phyloP scores from a whole-genome alignment of 2,888 invertebrate species.

The Chrysopilus asiliformis region DNA sequence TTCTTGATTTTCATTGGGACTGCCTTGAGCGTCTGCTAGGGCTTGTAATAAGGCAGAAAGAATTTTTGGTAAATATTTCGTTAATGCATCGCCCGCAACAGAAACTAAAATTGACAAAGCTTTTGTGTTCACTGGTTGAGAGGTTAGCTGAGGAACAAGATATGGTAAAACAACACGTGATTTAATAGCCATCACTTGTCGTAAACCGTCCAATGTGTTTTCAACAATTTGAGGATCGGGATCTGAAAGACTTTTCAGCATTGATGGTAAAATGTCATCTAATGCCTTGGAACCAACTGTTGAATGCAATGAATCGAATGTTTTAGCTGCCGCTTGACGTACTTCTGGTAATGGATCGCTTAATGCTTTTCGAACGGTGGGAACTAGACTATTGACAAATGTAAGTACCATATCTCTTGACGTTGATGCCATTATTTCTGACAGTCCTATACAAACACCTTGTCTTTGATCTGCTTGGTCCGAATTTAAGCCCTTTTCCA shows the following conservation, averaged over 20 bases:
- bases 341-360: slow-evolving; percentile 90
- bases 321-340: slow-evolving; percentile 86
- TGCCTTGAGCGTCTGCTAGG: slow-evolving; percentile 54
- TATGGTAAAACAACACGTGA: slow-evolving; percentile 91
- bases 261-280: slow-evolving; percentile 89
- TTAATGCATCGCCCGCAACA: slow-evolving; percentile 86
- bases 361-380: slow-evolving; percentile 88
- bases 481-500: slow-evolving; percentile 85
- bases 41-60: slow-evolving; percentile 78
- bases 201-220: slow-evolving; percentile 85
- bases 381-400: slow-evolving; percentile 76
- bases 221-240: slow-evolving; percentile 70
- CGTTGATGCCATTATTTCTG: slow-evolving; percentile 95
- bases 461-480: slow-evolving; percentile 89
- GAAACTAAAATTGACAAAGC: slow-evolving; percentile 88
- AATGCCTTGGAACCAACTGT: slow-evolving; percentile 87
- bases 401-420: slow-evolving; percentile 87
- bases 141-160: slow-evolving; percentile 85
- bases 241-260: slow-evolving; percentile 63
- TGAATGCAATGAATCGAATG: slow-evolving; percentile 90
- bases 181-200: slow-evolving; percentile 95
- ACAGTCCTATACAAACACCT: slow-evolving; percentile 95
- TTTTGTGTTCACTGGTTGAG: slow-evolving; percentile 80
- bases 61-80: slow-evolving; percentile 80
- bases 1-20: slow-evolving; percentile 53